Evolutionary conservation across 2,797 vertebrate genomes (phyloP), one percentile per base, ranked within the genome.

Genomic region (Falco concolor): DNA sequence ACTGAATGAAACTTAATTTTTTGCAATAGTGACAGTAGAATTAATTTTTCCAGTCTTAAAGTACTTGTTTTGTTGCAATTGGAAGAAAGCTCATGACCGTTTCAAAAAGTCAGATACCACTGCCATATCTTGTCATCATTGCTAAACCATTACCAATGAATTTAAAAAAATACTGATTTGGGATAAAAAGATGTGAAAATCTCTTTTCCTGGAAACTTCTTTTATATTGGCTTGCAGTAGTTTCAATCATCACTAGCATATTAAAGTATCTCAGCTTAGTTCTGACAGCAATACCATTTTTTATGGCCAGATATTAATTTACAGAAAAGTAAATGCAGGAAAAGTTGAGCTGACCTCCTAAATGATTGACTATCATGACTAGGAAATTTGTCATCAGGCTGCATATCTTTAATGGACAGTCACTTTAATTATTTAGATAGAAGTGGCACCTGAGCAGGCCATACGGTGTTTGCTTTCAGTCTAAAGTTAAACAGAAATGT

Each of bases 231-330:
- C 1, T 0, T 36, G 36, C 28, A 76, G 38, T 56, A 16, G 67
- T 88, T 92, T 73, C 57, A 61, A 0, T 79, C 87, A 78, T 56
- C 18, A 65, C 19, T 24, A 81, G 44, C 47, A 40, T 34, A 38
- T 75, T 76, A 81, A 94, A 90, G 13, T 60, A 57, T 24, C n/a
- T 86, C 74, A 69, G 50, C 69, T 86, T 72, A 93, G 36, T 67
- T 91, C 74, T 86, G 89, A 70, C 63, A 96, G 64, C 80, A 78
- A 30, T 60, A 54, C 36, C 65, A 40, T 77, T 92, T 86, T 88
- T 93, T 91, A 90, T 63, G 50, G 40, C 52, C 69, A 94, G 89
- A 60, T 90, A 77, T 89, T 95, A 94, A 96, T 96, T 93, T 87
- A 73, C 57, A 64, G 77, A 64, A 96, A 83, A 91, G 84, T 34